Conservation (phyloP, 2,113 vertebrate genomes). For the Pseudorhombus dupliciocellatus region DNA sequence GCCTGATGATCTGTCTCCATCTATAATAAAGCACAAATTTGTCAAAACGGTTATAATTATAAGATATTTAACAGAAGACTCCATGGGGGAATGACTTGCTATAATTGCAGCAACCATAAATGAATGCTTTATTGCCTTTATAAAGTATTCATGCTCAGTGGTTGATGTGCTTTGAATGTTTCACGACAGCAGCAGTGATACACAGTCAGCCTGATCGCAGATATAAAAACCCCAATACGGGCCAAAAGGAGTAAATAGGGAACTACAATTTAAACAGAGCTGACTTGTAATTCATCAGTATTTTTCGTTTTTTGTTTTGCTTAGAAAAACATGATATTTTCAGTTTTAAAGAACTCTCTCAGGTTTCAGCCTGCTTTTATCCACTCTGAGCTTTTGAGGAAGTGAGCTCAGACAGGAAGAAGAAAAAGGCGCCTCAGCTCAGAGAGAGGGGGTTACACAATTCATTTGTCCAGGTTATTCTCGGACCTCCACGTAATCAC, state of each 20-base stretch:
- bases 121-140: conserved; percentile 77
- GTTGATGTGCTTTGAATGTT: conserved; percentile 68
- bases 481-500: conserved; percentile 13
- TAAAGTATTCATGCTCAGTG: conserved; percentile 78
- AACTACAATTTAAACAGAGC: conserved; percentile 24
- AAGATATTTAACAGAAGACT: conserved; percentile 51
- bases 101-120: conserved; percentile 75
- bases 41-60: conserved; percentile 70
- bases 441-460: neutral
- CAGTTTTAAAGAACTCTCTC: neutral
- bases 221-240: conserved; percentile 67
- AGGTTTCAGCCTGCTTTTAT: conserved; percentile 5
- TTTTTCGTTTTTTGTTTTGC: neutral
- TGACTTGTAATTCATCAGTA: neutral
- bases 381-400: neutral
- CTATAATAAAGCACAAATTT: conserved; percentile 68
- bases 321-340: neutral
- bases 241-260: conserved; percentile 30
- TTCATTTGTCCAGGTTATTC: conserved; percentile 16
- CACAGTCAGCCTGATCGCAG: conserved; percentile 56
- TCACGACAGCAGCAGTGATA: conserved; percentile 54
- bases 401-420: neutral
- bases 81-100: conserved; percentile 51
- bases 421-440: conserved; percentile 3
- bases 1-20: conserved; percentile 57